Evolutionary conservation across 2,797 vertebrate genomes (phyloP), one percentile per base, ranked within the genome.

Genomic region (Rhynchonycteris naso): DNA sequence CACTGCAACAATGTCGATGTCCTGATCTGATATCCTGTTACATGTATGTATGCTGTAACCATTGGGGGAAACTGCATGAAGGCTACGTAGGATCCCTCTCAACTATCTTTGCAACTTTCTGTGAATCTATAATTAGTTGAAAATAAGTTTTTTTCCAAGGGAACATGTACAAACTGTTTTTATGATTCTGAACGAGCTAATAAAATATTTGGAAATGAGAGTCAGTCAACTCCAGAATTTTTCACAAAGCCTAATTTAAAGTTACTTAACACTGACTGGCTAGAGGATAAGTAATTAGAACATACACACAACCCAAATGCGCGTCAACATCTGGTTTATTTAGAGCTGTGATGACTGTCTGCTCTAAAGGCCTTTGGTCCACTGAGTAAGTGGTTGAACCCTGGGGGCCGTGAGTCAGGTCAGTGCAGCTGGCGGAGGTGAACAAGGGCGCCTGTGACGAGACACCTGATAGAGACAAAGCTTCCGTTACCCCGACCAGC

Each of bases 171-270:
- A 58, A 12, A 12, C 26, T 56, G 13, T 12, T 92, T 92, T 83
- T 54, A 52, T 15, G 54, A 4, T 94, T 90, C 58, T 82, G n/a
- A 89, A 19, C 79, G 85, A 69, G 12, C 69, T 63, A 75, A 71
- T 52, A 90, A 95, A 92, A 76, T 76, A 56, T 78, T 43, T 80
- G 56, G 33, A 92, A 80, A 19, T 47, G 24, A 83, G 11, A 13
- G 16, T 14, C 7, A 47, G 13, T 86, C 74, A 76, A 61, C 47
- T 66, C 47, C 21, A 56, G 35, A 71, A 90, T 66, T 82, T 76
- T 87, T 83, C 52, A 26, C n/a, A 38, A 80, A 89, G 65, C 54
- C 88, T 94, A 50, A 74, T 59, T 71, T 66, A 89, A 92, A 54
- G 82, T 80, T 90, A 84, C 59, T 88, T 96, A n/a, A 65, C 94